Evolutionary conservation across 2,113 vertebrate genomes (phyloP).

Genomic region (Xyliphius kryptos): DNA sequence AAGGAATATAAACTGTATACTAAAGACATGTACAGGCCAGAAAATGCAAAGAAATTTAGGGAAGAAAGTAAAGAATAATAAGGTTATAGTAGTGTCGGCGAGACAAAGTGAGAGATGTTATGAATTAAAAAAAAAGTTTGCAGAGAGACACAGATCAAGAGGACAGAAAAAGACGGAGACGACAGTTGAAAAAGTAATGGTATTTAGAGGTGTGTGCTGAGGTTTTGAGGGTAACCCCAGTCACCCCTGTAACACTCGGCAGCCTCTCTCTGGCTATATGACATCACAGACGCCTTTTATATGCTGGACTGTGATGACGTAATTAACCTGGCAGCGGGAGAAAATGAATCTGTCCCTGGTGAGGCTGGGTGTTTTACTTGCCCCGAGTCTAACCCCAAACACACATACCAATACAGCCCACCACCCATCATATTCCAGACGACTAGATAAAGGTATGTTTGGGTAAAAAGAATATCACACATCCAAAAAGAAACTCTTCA

Average conservation of each 20-base stretch:
- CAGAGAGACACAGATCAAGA: not conserved
- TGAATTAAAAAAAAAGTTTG: conserved; percentile 23
- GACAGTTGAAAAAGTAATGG: conserved; percentile 6
- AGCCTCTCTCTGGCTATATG: conserved; percentile 42
- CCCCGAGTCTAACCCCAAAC: conserved; percentile 39
- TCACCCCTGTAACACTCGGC: conserved; percentile 41
- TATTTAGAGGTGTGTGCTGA: conserved; percentile 51
- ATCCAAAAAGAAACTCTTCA: conserved; percentile 5
- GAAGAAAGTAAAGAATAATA: conserved; percentile 28
- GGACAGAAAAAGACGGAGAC: conserved; percentile 12
- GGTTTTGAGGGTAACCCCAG: conserved; percentile 35
- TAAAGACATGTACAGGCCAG: conserved; percentile 1
- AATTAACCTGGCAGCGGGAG: conserved; percentile 42
- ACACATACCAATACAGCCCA: conserved; percentile 22
- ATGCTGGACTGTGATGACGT: conserved; percentile 38
- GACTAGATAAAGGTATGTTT: conserved; percentile 8
- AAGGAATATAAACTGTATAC: conserved; percentile 20
- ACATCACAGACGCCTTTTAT: conserved; percentile 48
- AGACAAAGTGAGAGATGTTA: conserved; percentile 29
- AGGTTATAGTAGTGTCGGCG: conserved; percentile 37
- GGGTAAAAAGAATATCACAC: conserved; percentile 12
- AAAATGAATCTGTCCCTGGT: conserved; percentile 44
- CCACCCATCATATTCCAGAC: not conserved
- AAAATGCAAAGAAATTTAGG: conserved; percentile 22
- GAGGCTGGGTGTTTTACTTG: conserved; percentile 42